These are phyloP conservation scores for Halictus quadricinctus DNA, from an alignment of 2,888 invertebrate genomes.

Conservation along the genomic window DNA sequence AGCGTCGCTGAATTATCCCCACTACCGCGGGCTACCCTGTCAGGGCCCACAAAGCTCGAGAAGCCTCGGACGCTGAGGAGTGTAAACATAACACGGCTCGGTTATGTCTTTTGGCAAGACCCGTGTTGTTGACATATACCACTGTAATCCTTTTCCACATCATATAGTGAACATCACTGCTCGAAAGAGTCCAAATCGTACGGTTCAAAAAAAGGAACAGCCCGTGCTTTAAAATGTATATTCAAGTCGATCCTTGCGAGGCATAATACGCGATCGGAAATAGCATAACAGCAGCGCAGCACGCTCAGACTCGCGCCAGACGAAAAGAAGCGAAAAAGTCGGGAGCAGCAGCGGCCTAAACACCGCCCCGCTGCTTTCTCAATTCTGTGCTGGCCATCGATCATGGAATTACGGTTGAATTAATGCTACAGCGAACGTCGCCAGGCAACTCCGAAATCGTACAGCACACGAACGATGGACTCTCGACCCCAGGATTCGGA, in stretches of 20 bases:
- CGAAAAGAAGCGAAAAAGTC: not conserved
- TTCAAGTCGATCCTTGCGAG: too few relatives aligned
- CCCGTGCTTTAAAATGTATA: too few relatives aligned
- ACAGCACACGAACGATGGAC: not conserved
- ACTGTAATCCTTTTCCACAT: not conserved
- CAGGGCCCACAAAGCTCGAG: too few relatives aligned
- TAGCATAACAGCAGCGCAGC: not conserved
- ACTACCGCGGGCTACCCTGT: too few relatives aligned
- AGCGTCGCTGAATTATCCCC: too few relatives aligned
- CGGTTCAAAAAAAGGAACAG: too few relatives aligned
- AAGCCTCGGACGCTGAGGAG: too few relatives aligned
- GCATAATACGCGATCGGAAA: not conserved
- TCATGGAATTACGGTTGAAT: slow-evolving; percentile 78
- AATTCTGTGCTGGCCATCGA: slow-evolving; percentile 75
- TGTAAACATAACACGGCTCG: too few relatives aligned
- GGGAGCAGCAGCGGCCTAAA: not conserved
- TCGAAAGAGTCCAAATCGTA: too few relatives aligned
- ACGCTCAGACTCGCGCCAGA: not conserved
- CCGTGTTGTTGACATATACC: too few relatives aligned
- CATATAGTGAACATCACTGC: too few relatives aligned
- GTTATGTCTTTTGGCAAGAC: too few relatives aligned
- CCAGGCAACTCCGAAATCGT: not conserved
- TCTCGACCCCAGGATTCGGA: slow-evolving; percentile 10
- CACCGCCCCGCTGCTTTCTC: not conserved
- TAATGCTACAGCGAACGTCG: slow-evolving; percentile 64